Evolutionary conservation across 2,888 invertebrate species (phyloP).

Genomic region (Ichneumon xanthorius): DNA sequence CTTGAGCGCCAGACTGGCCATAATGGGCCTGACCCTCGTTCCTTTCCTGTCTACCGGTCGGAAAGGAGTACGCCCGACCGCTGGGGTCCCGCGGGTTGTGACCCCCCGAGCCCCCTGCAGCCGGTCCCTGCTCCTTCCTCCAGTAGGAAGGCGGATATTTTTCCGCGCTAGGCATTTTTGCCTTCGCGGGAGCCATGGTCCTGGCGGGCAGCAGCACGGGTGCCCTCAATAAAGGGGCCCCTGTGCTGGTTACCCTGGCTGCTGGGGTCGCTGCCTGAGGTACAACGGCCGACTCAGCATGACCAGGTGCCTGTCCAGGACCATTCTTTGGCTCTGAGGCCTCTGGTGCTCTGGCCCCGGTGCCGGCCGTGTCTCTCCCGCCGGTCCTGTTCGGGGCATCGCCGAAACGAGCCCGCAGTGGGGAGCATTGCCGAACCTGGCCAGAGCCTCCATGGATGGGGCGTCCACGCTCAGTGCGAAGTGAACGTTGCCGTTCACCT

Average conservation of each 20-base stretch:
- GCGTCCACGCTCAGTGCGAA: conserved; percentile 60
- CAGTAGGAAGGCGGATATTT: background rate
- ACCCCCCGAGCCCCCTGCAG: background rate
- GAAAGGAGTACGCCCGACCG: background rate
- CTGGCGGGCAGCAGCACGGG: background rate
- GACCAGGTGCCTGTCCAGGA: no score
- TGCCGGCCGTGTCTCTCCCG: background rate
- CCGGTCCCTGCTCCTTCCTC: background rate
- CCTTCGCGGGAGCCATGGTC: background rate
- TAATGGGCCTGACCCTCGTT: background rate
- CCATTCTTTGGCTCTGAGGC: no score
- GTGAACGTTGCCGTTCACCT: conserved; percentile 49
- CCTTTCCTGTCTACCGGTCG: background rate
- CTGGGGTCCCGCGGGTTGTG: background rate
- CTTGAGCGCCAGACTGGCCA: background rate
- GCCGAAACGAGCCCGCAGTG: conserved; percentile 45
- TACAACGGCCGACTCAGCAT: no score
- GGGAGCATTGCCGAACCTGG: background rate
- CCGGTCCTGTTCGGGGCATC: conserved; percentile 12
- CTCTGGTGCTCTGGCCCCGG: background rate
- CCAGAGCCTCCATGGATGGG: conserved; percentile 28
- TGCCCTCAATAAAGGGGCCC: background rate
- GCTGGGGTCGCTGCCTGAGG: background rate
- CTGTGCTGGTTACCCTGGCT: background rate
- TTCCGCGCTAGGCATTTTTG: background rate